A percentile compares a stretch with the other conserved stretches of the same genome.
These are phyloP conservation scores for Ondatra zibethicus DNA, from an alignment of 2,113 vertebrate species.

Conservation along the genomic window DNA sequence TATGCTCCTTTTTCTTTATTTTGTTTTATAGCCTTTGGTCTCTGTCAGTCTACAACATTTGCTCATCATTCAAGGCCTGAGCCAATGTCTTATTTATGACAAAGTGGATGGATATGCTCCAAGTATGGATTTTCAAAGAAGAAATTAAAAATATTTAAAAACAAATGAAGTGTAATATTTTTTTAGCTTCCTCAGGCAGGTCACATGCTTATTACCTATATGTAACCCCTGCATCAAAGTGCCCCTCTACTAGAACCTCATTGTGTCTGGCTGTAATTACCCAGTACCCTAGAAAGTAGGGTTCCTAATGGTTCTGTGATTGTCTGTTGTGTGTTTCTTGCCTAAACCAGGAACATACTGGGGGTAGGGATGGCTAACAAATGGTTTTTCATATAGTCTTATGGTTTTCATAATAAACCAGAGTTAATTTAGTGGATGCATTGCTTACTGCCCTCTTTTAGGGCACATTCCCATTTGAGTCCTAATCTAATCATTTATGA, in stretches of 20 bases:
- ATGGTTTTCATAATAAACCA: constrained; percentile 59
- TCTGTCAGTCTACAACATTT: neutral
- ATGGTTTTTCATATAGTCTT: constrained; percentile 31
- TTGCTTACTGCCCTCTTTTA: constrained; percentile 55
- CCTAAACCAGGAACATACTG: neutral
- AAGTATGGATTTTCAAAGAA: neutral
- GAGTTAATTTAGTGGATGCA: constrained; percentile 31
- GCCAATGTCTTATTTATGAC: neutral
- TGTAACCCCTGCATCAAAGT: neutral
- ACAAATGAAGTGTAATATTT: neutral
- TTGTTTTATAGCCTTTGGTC: neutral
- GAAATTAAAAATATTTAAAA: neutral
- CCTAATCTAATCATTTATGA: constrained; percentile 70
- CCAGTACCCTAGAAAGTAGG: neutral
- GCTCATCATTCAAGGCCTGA: neutral
- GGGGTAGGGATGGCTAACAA: neutral
- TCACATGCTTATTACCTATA: neutral
- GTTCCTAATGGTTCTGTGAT: neutral
- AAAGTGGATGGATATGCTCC: too few species aligned
- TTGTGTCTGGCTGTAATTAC: neutral
- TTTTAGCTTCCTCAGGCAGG: neutral
- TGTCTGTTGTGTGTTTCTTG: neutral
- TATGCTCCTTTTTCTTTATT: neutral
- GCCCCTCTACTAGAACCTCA: neutral
- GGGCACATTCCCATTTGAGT: constrained; percentile 37